Percentiles rank a stretch among this genome's conserved stretches.
These are phyloP conservation scores for Meiosimyza platycephala DNA, from an alignment of 2,888 invertebrate genomes.

Conservation along the genomic window DNA sequence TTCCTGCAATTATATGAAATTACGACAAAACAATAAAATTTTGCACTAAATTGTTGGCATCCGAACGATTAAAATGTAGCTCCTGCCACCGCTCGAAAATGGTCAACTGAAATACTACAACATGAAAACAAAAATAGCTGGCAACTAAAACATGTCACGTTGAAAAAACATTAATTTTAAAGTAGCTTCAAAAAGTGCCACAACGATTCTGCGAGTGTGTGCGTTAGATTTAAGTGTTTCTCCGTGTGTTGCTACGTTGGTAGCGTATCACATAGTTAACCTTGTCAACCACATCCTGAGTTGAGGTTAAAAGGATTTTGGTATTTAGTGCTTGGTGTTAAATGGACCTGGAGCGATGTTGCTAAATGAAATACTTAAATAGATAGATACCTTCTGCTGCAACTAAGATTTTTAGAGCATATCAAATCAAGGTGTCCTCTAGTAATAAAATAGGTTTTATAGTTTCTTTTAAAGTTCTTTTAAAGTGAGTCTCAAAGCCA, in stretches of 20 bases:
- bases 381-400: too few species aligned
- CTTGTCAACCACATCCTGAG: slow-evolving; percentile 34
- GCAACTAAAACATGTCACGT: slow-evolving; percentile 22
- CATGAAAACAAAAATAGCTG: not conserved
- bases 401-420: too few species aligned
- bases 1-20: slow-evolving; percentile 40
- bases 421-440: too few species aligned
- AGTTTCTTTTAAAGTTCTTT: too few species aligned
- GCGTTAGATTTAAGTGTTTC: not conserved
- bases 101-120: not conserved
- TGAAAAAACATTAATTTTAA: slow-evolving; percentile 26
- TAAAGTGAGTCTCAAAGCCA: too few species aligned
- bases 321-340: not conserved
- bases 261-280: slow-evolving; percentile 21
- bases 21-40: slow-evolving; percentile 42
- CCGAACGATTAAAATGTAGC: slow-evolving; percentile 33
- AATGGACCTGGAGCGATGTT: too few species aligned
- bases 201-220: too few species aligned
- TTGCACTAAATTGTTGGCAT: slow-evolving; percentile 39
- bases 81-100: not conserved
- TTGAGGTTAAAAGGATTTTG: not conserved
- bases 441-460: too few species aligned
- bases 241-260: not conserved
- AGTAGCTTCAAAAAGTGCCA: not conserved
- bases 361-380: too few species aligned